phyloP scores from a whole-genome alignment of 2,888 invertebrate species.

The Nysson spinosus region DNA sequence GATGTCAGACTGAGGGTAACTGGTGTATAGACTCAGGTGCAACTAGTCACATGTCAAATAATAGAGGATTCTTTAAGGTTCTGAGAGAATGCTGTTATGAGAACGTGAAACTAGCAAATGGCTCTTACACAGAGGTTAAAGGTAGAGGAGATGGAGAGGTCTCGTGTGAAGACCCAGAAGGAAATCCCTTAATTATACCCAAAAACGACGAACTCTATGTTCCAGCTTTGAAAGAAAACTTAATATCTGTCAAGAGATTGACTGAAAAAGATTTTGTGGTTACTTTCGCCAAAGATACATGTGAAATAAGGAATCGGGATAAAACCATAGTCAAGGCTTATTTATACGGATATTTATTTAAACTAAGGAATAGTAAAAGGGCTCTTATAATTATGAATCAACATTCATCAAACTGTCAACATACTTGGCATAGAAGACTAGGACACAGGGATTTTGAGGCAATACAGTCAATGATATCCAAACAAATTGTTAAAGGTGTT shows the following conservation, averaged over 20 bases:
- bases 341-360: neutral
- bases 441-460: neutral
- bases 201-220: neutral
- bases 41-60: neutral
- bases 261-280: neutral
- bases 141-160: neutral
- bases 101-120: neutral
- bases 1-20: neutral
- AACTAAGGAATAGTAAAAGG: neutral
- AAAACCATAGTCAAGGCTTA: neutral
- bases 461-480: no score
- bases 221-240: neutral
- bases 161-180: neutral
- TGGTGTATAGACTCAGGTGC: constrained; percentile 2
- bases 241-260: neutral
- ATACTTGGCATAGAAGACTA: constrained; percentile 5
- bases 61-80: neutral
- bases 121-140: neutral
- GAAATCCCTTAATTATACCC: neutral
- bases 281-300: neutral
- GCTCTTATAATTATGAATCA: neutral
- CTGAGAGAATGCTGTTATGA: neutral
- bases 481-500: no score
- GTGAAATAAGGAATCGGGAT: neutral
- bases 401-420: neutral